Percentiles rank a stretch among this genome's conserved stretches.
phyloP scores from a whole-genome alignment of 2,888 invertebrate species.

The Axea sp. region DNA sequence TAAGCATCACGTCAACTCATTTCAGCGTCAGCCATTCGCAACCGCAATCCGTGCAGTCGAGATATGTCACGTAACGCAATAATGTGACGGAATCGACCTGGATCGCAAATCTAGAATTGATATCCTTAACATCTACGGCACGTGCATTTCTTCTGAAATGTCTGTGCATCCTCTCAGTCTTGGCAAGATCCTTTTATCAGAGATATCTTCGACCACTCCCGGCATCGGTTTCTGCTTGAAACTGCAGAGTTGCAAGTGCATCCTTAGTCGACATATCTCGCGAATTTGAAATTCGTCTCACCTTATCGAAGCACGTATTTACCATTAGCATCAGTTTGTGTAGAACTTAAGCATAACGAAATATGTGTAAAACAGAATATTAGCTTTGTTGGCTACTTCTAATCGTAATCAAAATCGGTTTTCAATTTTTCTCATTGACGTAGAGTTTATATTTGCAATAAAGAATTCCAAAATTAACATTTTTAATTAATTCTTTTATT shows the following conservation, averaged over 20 bases:
- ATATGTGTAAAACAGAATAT: conserved; percentile 31
- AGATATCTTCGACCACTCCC: conserved; percentile 37
- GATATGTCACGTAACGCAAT: conserved; percentile 53
- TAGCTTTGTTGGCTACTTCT: too few relatives aligned
- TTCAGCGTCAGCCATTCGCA: conserved; percentile 33
- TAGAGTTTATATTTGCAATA: too few relatives aligned
- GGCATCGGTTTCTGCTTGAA: conserved; percentile 62
- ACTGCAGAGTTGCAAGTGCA: conserved; percentile 72
- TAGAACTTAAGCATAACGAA: conserved; percentile 28
- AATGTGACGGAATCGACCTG: conserved; percentile 45
- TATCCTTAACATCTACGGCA: conserved; percentile 51
- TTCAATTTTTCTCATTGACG: too few relatives aligned
- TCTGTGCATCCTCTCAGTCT: conserved; percentile 34
- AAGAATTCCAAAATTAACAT: too few relatives aligned
- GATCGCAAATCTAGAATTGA: conserved; percentile 52
- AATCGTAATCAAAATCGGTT: too few relatives aligned
- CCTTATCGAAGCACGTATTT: conserved; percentile 56
- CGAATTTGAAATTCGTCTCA: conserved; percentile 58
- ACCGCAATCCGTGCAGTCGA: conserved; percentile 26
- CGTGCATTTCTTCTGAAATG: conserved; percentile 54
- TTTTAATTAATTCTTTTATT: too few relatives aligned
- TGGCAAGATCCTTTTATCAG: conserved; percentile 59
- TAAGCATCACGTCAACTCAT: conserved; percentile 34
- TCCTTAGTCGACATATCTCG: conserved; percentile 66
- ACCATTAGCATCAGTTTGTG: conserved; percentile 39